Evolutionary conservation across 2,888 invertebrate species (phyloP).

Genomic region (Phymatocera aterrima): DNA sequence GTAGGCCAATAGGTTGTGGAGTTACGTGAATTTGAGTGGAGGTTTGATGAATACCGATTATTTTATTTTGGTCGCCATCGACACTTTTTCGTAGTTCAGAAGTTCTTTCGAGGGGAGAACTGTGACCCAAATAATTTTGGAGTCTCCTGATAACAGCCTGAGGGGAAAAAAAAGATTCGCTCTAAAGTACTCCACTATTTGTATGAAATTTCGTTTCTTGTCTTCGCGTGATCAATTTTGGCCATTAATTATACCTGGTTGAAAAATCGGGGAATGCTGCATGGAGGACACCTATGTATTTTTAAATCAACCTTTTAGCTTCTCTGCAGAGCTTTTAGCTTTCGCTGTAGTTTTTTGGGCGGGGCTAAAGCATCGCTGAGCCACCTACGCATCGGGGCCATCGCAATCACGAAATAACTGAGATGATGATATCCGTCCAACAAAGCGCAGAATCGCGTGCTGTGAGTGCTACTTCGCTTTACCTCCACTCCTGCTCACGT

Average conservation of each 20-base stretch:
- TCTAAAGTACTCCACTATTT: not conserved
- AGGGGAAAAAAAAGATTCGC: not conserved
- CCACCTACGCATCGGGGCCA: conserved; percentile 45
- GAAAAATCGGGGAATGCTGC: not conserved
- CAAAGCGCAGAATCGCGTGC: conserved; percentile 40
- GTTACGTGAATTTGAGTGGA: not conserved
- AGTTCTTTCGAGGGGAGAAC: not conserved
- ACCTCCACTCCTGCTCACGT: conserved; percentile 69
- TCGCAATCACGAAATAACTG: conserved; percentile 48
- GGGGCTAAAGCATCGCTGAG: conserved; percentile 17
- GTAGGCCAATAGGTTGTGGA: not conserved
- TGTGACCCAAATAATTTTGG: not conserved
- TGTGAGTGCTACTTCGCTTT: conserved; percentile 38
- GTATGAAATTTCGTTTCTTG: not conserved
- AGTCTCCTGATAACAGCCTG: not conserved
- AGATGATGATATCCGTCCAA: conserved; percentile 27
- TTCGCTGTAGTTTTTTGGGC: conserved; percentile 15
- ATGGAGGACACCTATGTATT: not conserved
- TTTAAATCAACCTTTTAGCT: conserved; percentile 28
- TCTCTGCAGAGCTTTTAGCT: not conserved
- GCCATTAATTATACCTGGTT: not conserved
- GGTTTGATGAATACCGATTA: not conserved
- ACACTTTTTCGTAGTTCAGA: not conserved
- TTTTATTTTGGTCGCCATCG: not conserved
- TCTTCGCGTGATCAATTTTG: not conserved